phyloP scores from a whole-genome alignment of 2,888 invertebrate species.

The Drosophila meridionalis region DNA sequence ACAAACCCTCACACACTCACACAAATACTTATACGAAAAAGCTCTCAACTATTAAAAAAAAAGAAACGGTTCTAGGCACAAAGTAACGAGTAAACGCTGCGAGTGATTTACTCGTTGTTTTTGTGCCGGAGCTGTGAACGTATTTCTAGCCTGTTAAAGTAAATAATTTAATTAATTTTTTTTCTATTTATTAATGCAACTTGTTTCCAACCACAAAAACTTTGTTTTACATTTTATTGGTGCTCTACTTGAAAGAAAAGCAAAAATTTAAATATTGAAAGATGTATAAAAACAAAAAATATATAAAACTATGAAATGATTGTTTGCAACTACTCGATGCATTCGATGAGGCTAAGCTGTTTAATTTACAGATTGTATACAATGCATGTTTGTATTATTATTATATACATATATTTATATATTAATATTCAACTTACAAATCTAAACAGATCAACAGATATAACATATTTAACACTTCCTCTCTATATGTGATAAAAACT shows the following conservation, averaged over 20 bases:
- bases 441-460: slow-evolving; percentile 36
- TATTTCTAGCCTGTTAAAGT: slow-evolving; percentile 53
- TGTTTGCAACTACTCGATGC: slow-evolving; percentile 40
- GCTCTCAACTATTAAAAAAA: slow-evolving; percentile 48
- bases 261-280: slow-evolving; percentile 24
- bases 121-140: slow-evolving; percentile 17
- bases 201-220: slow-evolving; percentile 38
- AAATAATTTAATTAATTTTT: slow-evolving; percentile 22
- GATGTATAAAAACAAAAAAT: slow-evolving; percentile 12
- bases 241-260: slow-evolving; percentile 58
- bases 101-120: slow-evolving; percentile 8
- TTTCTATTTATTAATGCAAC: slow-evolving; percentile 48
- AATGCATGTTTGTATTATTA: slow-evolving; percentile 33
- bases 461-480: slow-evolving; percentile 80
- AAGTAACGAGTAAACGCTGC: neutral
- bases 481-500: slow-evolving; percentile 78
- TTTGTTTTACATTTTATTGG: slow-evolving; percentile 66
- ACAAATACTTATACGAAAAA: slow-evolving; percentile 30
- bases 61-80: neutral
- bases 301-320: slow-evolving; percentile 8
- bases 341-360: slow-evolving; percentile 63
- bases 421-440: slow-evolving; percentile 13
- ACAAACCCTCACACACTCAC: slow-evolving; percentile 19
- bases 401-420: slow-evolving; percentile 16
- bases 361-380: slow-evolving; percentile 44